Evolutionary conservation across 2,888 invertebrate species (phyloP).

Genomic region (Koerneria pararmatus): DNA sequence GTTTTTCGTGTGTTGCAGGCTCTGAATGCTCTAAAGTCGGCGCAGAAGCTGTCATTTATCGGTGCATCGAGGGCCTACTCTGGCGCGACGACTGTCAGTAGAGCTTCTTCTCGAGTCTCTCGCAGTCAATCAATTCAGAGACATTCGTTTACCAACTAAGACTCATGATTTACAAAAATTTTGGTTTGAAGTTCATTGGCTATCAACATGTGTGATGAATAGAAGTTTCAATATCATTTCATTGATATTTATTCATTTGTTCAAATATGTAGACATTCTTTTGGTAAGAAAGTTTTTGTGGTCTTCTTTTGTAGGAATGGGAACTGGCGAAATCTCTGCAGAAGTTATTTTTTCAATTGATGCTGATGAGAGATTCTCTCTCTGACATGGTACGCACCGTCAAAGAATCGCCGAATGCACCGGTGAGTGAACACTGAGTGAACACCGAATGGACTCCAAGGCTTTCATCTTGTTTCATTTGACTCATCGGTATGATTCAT

Average conservation of each 20-base stretch:
- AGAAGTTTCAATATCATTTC: too few relatives aligned
- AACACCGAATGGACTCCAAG: background rate
- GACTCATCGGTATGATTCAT: too few relatives aligned
- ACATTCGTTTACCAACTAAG: too few relatives aligned
- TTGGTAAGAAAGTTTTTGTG: too few relatives aligned
- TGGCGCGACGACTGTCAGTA: conserved; percentile 29
- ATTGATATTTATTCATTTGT: too few relatives aligned
- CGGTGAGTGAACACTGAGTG: conserved; percentile 33
- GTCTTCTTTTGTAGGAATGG: conserved; percentile 69
- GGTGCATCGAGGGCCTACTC: conserved; percentile 63
- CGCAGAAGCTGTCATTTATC: conserved; percentile 74
- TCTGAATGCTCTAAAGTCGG: conserved; percentile 73
- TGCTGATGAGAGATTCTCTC: conserved; percentile 75
- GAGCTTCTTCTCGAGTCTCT: too few relatives aligned
- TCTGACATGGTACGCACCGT: conserved; percentile 63
- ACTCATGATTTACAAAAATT: too few relatives aligned
- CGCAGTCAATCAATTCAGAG: too few relatives aligned
- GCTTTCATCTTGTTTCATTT: too few relatives aligned
- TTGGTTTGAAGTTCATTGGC: too few relatives aligned
- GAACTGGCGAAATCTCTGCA: conserved; percentile 83
- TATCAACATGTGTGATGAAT: too few relatives aligned
- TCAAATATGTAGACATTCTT: too few relatives aligned
- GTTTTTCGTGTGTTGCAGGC: conserved; percentile 53
- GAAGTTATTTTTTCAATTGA: conserved; percentile 84
- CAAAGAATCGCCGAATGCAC: conserved; percentile 46